Evolutionary conservation across 2,888 invertebrate species (phyloP), one percentile per base, ranked within the genome.

Genomic region (Brenthis ino): DNA sequence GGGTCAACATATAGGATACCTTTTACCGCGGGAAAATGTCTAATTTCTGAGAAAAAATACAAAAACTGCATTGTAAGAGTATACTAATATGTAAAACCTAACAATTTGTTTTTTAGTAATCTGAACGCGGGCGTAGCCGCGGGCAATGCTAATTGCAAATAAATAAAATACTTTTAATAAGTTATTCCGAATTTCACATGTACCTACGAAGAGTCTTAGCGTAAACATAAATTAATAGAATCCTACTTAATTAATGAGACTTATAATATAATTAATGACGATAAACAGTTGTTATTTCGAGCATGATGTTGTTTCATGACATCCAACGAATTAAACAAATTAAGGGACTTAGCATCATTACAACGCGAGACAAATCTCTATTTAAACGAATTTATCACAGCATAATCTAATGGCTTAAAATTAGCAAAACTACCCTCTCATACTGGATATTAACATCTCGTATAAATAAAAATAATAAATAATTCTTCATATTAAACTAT

Each of bases 251-350:
- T 80, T 79, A 79, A 57, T 55, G 37, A 76, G 81, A 81, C 74
- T 80, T 82, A 60, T 60, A 63, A 81, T 77, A 79, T 84, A 84
- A 87, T 88, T 87, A 86, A 87, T 84, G 81, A 80, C 82, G 82
- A 81, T 85, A 83, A 86, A 82, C 81, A 83, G 79, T 80, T 80
- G 77, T 72, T 83, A 85, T 85, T 86, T 84, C 81, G 75, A 79
- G 79, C 80, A 80, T 84, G 81, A 85, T 82, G 80, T 82, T 80
- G 80, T 80, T 85, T 80, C 79, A 79, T 77, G 78, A 77, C 75
- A 77, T 78, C 77, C 80, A 82, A 83, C 81, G 80, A 84, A 84
- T 82, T 79, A 79, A 80, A 80, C 77, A 81, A 80, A 82, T 77
- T 76, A 55, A 58, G 64, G 76, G 75, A 79, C 77, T 74, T 70